Conservation (phyloP, 2,888 invertebrate species). For the Agonopterix alstromeriana region DNA sequence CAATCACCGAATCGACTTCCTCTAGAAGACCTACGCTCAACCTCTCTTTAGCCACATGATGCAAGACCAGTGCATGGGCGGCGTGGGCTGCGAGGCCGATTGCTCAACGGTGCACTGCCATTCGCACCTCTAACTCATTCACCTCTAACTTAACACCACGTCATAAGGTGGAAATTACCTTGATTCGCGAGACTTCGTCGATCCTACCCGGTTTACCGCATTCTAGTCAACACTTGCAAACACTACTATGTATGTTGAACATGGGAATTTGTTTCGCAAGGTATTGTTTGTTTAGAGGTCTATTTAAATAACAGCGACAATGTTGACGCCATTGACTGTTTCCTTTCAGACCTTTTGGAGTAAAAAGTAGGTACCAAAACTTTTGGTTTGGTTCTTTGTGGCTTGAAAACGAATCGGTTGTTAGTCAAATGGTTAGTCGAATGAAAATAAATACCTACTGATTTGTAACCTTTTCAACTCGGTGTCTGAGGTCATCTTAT, state of each 20-base stretch:
- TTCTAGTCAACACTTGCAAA: slow-evolving; percentile 5
- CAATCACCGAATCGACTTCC: background rate
- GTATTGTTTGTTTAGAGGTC: background rate
- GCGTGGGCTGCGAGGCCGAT: slow-evolving; percentile 53
- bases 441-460: no score
- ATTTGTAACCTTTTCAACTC: no score
- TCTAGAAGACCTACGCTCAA: background rate
- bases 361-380: background rate
- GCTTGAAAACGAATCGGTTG: no score
- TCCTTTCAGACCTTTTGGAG: background rate
- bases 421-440: no score
- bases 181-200: no score
- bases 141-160: background rate
- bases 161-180: no score
- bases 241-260: background rate
- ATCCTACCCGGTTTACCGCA: slow-evolving; percentile 5
- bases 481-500: no score
- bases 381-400: background rate
- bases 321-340: background rate
- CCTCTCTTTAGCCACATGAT: slow-evolving; percentile 11
- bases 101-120: slow-evolving; percentile 35
- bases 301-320: background rate
- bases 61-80: slow-evolving; percentile 28
- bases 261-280: slow-evolving; percentile 2
- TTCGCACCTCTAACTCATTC: no score